Conservation (phyloP, 53 echinoderm and acorn worm genomes). For the Arbacia lixula region DNA sequence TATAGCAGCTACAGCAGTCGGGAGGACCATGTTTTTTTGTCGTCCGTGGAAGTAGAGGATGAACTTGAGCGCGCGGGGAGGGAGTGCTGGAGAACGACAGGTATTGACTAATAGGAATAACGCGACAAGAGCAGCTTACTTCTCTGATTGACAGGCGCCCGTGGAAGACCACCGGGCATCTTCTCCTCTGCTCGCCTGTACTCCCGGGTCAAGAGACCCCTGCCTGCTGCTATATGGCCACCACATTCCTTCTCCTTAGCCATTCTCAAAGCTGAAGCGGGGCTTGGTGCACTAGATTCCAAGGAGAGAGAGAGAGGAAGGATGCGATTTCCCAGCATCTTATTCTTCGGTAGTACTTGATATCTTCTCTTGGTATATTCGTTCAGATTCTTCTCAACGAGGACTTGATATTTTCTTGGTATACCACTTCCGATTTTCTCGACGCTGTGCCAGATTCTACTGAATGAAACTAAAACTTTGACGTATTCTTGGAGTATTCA, state of each 20-base stretch:
- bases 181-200: conserved; percentile 3
- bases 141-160: conserved; percentile 43
- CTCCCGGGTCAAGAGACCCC: conserved; percentile 29
- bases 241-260: conserved; percentile 26
- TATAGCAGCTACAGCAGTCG: background rate
- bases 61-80: conserved; percentile 10
- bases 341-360: too few species aligned
- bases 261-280: background rate
- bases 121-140: conserved; percentile 47
- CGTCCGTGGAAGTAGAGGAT: background rate
- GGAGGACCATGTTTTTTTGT: background rate
- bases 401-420: too few species aligned
- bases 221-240: conserved; percentile 27
- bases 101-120: conserved; percentile 37
- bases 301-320: too few species aligned
- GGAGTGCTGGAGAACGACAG: background rate
- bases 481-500: too few species aligned
- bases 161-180: conserved; percentile 48
- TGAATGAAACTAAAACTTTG: too few species aligned
- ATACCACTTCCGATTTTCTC: too few species aligned
- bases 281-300: too few species aligned
- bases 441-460: too few species aligned
- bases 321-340: too few species aligned
- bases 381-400: too few species aligned
- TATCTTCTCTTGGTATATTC: too few species aligned